Evolutionary conservation across 2,797 vertebrate genomes (phyloP), one percentile per base, ranked within the genome.

Genomic region (Esox masquinongy): DNA sequence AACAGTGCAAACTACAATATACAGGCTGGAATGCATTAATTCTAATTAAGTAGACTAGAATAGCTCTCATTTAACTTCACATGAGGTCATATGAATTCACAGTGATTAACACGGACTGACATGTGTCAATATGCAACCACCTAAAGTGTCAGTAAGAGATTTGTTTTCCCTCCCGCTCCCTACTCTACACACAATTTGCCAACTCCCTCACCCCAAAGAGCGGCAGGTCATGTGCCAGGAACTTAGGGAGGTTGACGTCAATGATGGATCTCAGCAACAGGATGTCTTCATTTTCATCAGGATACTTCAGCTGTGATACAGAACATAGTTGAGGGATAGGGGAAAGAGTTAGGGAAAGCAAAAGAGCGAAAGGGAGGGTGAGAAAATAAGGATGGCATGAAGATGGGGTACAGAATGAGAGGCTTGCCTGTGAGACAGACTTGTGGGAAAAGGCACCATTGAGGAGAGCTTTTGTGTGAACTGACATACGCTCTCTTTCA

Each of bases 161-260:
- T 47, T 47, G 6, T 43, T 14, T 5, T 47, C 43, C 43, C 43
- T 47, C 43, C 9, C 43, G 12, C 43, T 11, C 12, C 9, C 43
- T 11, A 11, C 2, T 3, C 9, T 8, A 47, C 43, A 47, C 43
- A 11, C 43, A 4, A 72, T 73, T 74, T 73, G 50, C 16, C 29
- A 67, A 39, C 49, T 16, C 39, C 76, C 87, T 82, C 92, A 97
- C 97, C 96, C 95, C 95, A 92, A 97, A 97, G 67, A 98, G 95
- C 74, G 96, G 94, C 83, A 97, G 91, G 91, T 98, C 96, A 2
- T 96, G 96, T 50, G 94, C 90, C 83, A 97, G 91, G 88, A 98
- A 97, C 88, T 98, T 97, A 11, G 96, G 96, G 79, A 97, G 92
- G 88, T 97, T 97, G 68, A 97, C 96, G 86, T 97, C 96, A 80